Base-by-base conservation (phyloP, 2,113 vertebrate species). In the Pollimyrus isidori region DNA sequence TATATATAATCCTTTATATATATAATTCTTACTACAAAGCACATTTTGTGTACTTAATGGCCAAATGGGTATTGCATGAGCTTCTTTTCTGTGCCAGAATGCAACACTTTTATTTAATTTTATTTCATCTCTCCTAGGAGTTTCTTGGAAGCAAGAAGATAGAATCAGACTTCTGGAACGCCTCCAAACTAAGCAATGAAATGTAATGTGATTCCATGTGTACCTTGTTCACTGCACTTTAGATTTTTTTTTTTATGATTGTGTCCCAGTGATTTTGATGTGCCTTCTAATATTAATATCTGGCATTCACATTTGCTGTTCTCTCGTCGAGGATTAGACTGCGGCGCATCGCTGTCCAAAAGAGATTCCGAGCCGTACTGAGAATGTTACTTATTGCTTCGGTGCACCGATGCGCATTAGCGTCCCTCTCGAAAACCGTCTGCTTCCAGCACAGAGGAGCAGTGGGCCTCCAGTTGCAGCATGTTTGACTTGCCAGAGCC, bases 401-500 rank as follows among this genome's bases (percentile, higher is more conserved):
- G 15, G 52, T 13, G 58, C 87, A 53, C 42, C 50, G 7, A n/a
- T 86, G n/a, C 19, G 19, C 48, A 82, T 48, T 48, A 48, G 11
- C 35, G 49, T 87, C 45, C 58, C 82, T 56, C 58, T 52, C 39
- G 5, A 56, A 15, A 80, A n/a, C 86, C 39, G 15, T n/a, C 15
- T 50, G 30, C 21, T 90, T 10, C 87, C 86, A 90, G 91, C 83
- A 83, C 56, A 39, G 35, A 91, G 0, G 48, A 62, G 10, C 52
- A 69, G 0, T 95, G 95, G 95, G 90, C 92, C 0, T 97, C 95
- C 10, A 94, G 92, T 6, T 93, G 95, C 91, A 96, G 95, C 88
- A 93, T 96, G 85, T 94, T 94, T 48, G 93, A 92, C 48, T 85
- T 93, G 30, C 91, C 94, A 7, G 91, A 92, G 26, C 76, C 87